phyloP scores from a whole-genome alignment of 2,113 vertebrate genomes.

The Ursus arctos region DNA sequence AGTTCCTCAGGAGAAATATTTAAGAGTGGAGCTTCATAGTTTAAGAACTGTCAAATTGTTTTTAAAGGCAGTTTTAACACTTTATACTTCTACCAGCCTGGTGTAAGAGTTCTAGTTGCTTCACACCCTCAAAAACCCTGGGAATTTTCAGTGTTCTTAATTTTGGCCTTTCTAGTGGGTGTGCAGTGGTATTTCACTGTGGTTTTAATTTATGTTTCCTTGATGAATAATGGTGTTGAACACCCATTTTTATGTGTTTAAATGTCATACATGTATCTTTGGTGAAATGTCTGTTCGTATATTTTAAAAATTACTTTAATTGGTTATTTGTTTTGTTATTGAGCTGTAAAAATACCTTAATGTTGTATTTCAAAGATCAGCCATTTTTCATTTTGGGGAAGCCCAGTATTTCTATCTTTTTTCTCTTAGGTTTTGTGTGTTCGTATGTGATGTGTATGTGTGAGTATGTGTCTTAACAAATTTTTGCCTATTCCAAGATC shows the following conservation, averaged over 20 bases:
- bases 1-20: not conserved
- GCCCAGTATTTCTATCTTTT: not conserved
- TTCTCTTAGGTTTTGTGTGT: not conserved
- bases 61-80: not conserved
- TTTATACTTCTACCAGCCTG: not conserved
- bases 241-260: not conserved
- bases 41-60: not conserved
- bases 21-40: not conserved
- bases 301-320: not conserved
- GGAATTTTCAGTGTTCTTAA: not conserved
- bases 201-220: not conserved
- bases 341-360: not conserved
- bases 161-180: not conserved
- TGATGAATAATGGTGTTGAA: not conserved
- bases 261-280: not conserved
- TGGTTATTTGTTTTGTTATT: not conserved
- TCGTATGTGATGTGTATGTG: rapidly evolving
- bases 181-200: not conserved
- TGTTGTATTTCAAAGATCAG: not conserved
- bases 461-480: not conserved
- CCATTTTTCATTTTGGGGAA: not conserved
- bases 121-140: not conserved
- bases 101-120: not conserved
- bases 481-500: not conserved
- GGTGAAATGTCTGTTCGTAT: not conserved